A percentile compares a stretch with the other conserved stretches of the same genome.
Evolutionary conservation across 2,797 vertebrate genomes (phyloP).

Genomic region (Cyclopterus lumpus): DNA sequence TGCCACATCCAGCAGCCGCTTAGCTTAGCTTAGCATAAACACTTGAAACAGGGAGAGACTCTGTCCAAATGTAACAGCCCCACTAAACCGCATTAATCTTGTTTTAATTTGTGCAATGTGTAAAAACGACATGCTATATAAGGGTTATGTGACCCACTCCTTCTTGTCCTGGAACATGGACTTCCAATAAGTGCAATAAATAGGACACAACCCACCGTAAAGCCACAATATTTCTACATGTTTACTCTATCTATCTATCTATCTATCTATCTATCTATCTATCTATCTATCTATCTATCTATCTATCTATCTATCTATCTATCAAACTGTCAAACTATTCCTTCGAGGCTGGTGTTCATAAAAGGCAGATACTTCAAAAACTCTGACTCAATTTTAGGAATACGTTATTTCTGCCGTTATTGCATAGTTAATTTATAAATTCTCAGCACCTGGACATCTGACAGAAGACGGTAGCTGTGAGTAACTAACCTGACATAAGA

Average conservation of each 20-base stretch:
- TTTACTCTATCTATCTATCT: background rate
- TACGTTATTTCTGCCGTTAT: background rate
- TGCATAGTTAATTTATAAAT: background rate
- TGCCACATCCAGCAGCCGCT: background rate
- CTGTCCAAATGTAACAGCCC: background rate
- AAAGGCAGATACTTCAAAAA: too few species aligned
- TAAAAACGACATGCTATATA: background rate
- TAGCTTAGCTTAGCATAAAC: background rate
- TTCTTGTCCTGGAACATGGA: background rate
- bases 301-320: too few species aligned
- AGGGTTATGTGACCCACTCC: background rate
- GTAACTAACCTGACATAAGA: constrained; percentile 73
- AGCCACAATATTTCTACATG: background rate
- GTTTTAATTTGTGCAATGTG: background rate
- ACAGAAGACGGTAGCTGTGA: background rate
- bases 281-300: too few species aligned
- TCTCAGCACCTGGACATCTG: background rate
- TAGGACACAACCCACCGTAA: background rate
- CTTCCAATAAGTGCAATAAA: background rate
- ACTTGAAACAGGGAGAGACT: background rate
- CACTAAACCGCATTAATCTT: background rate
- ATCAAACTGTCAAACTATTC: too few species aligned
- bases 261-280: too few species aligned
- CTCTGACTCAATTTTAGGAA: background rate
- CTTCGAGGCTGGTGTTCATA: too few species aligned